Percentiles rank a stretch among this genome's conserved stretches.
phyloP scores from a whole-genome alignment of 1,140 invertebrate genomes.

The Dinoponera quadriceps region DNA sequence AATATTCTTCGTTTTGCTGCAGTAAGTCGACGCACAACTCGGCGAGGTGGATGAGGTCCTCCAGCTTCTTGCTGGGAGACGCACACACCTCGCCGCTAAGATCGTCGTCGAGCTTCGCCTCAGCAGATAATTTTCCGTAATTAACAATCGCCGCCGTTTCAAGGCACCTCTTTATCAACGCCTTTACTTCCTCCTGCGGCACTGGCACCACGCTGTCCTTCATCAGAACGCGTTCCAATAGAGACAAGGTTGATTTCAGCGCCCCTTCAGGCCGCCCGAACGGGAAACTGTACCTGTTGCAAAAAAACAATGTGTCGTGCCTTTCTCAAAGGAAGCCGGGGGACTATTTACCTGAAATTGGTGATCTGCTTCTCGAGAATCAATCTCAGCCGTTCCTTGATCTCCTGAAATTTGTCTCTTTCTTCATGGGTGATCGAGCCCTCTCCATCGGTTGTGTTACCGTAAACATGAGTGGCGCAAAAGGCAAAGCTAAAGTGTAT shows the following conservation, averaged over 20 bases:
- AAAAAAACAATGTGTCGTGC: not conserved
- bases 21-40: constrained; percentile 99
- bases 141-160: constrained; percentile 99
- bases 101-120: constrained; percentile 98
- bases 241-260: constrained; percentile 97
- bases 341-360: constrained; percentile 93
- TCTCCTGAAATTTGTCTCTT: constrained; percentile 98
- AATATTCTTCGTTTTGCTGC: constrained; percentile 99
- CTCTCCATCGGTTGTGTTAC: constrained; percentile 97
- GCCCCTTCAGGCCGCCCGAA: constrained; percentile 99
- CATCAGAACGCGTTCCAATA: constrained; percentile 99
- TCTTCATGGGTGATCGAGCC: constrained; percentile 99
- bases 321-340: not conserved
- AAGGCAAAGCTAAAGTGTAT: constrained; percentile 99
- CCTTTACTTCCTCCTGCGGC: constrained; percentile 97
- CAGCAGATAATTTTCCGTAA: constrained; percentile 97
- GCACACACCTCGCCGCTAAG: constrained; percentile 93
- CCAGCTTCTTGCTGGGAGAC: constrained; percentile 95
- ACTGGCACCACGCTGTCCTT: constrained; percentile 99
- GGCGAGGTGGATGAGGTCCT: constrained; percentile 98
- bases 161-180: constrained; percentile 98
- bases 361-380: constrained; percentile 99
- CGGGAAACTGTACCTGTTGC: constrained; percentile 96
- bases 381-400: constrained; percentile 97
- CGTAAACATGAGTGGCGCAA: constrained; percentile 99